Evolutionary conservation across 2,113 vertebrate species (phyloP).

Genomic region (Panthera tigris): DNA sequence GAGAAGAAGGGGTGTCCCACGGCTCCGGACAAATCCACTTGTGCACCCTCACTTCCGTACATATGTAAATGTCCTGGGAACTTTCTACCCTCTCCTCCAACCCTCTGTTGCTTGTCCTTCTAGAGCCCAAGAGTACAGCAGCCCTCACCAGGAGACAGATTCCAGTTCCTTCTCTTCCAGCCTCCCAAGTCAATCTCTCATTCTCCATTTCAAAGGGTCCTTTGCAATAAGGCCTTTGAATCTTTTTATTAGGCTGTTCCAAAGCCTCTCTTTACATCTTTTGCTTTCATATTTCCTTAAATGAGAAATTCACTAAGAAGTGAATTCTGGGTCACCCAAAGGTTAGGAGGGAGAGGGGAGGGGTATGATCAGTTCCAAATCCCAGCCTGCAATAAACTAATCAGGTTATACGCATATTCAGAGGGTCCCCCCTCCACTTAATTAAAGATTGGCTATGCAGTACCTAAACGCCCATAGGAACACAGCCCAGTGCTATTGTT

Average conservation of each 20-base stretch:
- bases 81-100: no score
- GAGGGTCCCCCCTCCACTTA: neutral
- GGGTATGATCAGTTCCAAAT: neutral
- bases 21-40: neutral
- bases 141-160: neutral
- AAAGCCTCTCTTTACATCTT: conserved; percentile 35
- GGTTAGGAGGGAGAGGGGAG: neutral
- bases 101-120: neutral
- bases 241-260: conserved; percentile 16
- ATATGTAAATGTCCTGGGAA: neutral
- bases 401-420: neutral
- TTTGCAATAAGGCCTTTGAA: neutral
- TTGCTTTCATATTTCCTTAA: conserved; percentile 61
- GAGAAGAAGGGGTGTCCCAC: neutral
- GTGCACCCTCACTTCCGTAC: neutral
- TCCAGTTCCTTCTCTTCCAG: neutral
- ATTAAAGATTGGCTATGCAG: neutral
- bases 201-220: conserved; percentile 29
- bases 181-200: neutral
- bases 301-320: neutral
- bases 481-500: neutral
- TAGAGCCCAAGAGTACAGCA: neutral
- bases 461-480: neutral
- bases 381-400: neutral
- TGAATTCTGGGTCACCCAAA: conserved; percentile 22